Evolutionary conservation across 2,888 invertebrate genomes (phyloP), one percentile per base, ranked within the genome.

Genomic region (Hemicrepidius hirtus): DNA sequence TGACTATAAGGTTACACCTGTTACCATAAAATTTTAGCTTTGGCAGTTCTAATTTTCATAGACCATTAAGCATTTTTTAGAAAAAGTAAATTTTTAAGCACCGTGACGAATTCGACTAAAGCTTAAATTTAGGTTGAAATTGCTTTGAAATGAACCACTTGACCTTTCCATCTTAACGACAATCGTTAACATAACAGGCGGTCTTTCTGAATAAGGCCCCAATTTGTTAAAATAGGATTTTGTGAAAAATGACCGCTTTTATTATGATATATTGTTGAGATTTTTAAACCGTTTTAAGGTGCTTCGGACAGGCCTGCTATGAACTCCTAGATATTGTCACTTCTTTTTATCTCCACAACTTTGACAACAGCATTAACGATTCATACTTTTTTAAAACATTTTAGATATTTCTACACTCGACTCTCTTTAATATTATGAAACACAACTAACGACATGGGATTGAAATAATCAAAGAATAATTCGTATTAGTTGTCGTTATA

Each of bases 201-300:
- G 75, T 71, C 75, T 57, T 66, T 72, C 73, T 71, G 75, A 76
- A 77, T 75, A 76, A 74, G 78, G 80, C 79, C 78, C 79, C 82
- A 82, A 82, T 82, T 82, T 81, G 81, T 81, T 81, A 80, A 78
- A 77, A 80, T 80, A 76, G 79, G 78, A 79, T 79, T 80, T 79
- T 79, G 76, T 81, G 83, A 83, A 81, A 82, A 83, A 83, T 82
- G 82, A 80, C 79, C 80, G 78, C 77, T 78, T 82, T 83, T 82
- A 83, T 81, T 81, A 81, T 83, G 83, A 83, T 83, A 80, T 82
- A 83, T 82, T 71, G 76, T 67, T 24, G 60, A 46, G 70, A 65
- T 68, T 62, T 49, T 67, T 74, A 71, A 68, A 69, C 62, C 64
- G 62, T 63, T 60, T 53, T 71, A 65, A 66, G 60, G 44, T 60